Evolutionary conservation across 2,797 vertebrate genomes (phyloP), one percentile per base, ranked within the genome.

Genomic region (Gymnoscopelus microlampas): DNA sequence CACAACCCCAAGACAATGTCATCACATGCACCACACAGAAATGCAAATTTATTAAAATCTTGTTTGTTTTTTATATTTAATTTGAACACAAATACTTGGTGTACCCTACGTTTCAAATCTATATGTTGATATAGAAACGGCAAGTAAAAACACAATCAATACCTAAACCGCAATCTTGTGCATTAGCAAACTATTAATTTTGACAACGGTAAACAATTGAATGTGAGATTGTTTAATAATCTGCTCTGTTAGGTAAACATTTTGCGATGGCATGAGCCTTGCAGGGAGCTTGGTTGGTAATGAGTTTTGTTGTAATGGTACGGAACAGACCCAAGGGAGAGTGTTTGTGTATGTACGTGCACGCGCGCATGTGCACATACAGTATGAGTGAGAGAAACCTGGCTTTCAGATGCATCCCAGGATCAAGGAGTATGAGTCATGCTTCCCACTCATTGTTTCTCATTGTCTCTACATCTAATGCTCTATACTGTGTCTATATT

Each of bases 261-360:
- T 53, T 58, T 55, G 23, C 15, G 66, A 70, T 24, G 5, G 50
- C 35, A 12, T 29, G 24, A 19, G 47, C 26, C 67, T 15, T 32
- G 48, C 61, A 44, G 14, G 12, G 44, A 60, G 57, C 39, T 29
- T 14, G n/a, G 24, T 14, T 23, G 3, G 1, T 73, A 77, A 73
- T 24, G 60, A 79, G 70, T 66, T 76, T 66, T 76, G 63, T 32
- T 64, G 71, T 61, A 23, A 15, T 57, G 76, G 68, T 71, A 61
- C 0, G 56, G 47, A 15, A n/a, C 53, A 53, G 10, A 51, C 29
- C 4, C 10, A 39, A 12, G 23, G 44, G 56, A 35, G 32, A 10
- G 63, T 70, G 23, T 12, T 32, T 55, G 56, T 39, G 26, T 32
- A 24, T 39, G 56, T 70, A 29, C 65, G 56, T 60, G n/a, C 56